Percentiles rank a stretch among this genome's conserved stretches.
phyloP scores from a whole-genome alignment of 2,113 vertebrate genomes.

The Chloroceryle aenea region DNA sequence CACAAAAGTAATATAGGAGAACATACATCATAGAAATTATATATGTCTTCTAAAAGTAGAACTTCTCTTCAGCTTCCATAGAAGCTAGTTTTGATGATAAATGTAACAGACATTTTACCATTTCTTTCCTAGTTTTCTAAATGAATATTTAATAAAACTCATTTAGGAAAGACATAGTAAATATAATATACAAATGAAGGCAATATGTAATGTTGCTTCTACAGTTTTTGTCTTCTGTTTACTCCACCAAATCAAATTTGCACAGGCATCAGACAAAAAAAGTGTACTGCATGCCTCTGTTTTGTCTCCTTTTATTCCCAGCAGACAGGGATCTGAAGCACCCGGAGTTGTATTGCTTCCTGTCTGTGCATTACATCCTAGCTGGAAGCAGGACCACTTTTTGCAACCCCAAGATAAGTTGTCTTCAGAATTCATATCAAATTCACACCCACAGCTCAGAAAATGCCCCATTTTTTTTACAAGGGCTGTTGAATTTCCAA shows the following conservation, averaged over 20 bases:
- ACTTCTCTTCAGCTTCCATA: not conserved
- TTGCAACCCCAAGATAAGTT: accelerated
- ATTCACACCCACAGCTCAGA: not conserved
- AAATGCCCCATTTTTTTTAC: not conserved
- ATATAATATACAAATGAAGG: not conserved
- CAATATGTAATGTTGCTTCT: not conserved
- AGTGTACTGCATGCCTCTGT: not conserved
- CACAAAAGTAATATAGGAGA: not conserved
- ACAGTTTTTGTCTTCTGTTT: not conserved
- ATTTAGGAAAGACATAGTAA: not conserved
- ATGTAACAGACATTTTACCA: not conserved
- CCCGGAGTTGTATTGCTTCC: not conserved
- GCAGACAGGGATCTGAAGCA: not conserved
- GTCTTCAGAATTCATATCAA: not conserved
- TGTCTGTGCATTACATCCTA: not conserved
- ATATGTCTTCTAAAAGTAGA: not conserved
- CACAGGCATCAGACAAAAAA: not conserved
- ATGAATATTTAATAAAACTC: not conserved
- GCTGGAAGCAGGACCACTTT: not conserved
- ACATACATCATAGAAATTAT: not conserved
- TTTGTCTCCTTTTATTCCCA: not conserved
- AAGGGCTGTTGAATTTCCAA: not conserved
- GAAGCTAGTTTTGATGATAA: not conserved
- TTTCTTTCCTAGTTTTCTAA: not conserved
- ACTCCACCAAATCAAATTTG: not conserved